These are phyloP conservation scores for Rostratula benghalensis DNA, from an alignment of 2,113 vertebrate species.

Conservation along the genomic window DNA sequence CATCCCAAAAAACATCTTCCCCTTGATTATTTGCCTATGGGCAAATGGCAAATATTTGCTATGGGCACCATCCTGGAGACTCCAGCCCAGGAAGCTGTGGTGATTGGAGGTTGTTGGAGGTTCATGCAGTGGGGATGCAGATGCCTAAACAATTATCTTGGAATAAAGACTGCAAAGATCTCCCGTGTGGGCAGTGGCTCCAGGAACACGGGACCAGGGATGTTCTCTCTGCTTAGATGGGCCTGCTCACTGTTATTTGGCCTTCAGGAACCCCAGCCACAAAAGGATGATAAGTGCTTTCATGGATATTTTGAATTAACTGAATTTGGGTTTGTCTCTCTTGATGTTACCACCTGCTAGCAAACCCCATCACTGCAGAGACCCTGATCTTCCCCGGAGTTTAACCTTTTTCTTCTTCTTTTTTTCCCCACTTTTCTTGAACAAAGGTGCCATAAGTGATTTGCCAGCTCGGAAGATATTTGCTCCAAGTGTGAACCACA, in stretches of 20 bases:
- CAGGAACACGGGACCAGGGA: not conserved
- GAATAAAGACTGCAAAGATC: not conserved
- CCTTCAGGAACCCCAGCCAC: not conserved
- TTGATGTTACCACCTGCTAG: not conserved
- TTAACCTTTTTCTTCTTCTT: not conserved
- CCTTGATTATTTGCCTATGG: not conserved
- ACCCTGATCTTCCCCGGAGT: constrained; percentile 4
- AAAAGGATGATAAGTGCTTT: not conserved
- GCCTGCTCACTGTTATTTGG: not conserved
- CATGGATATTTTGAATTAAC: not conserved
- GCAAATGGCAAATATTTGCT: too few species aligned
- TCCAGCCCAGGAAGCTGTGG: not conserved
- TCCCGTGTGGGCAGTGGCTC: not conserved
- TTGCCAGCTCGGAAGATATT: constrained; percentile 44
- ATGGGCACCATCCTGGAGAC: not conserved
- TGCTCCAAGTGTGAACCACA: constrained; percentile 6
- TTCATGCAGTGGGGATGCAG: not conserved
- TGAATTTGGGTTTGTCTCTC: not conserved
- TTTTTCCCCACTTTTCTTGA: not conserved
- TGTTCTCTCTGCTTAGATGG: not conserved
- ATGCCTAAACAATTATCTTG: not conserved
- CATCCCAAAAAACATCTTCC: not conserved
- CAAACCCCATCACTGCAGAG: not conserved
- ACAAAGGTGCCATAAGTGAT: constrained; percentile 56
- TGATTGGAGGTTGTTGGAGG: too few species aligned